These are phyloP conservation scores for Leptosomus discolor DNA, from an alignment of 2,113 vertebrate genomes.

Conservation along the genomic window DNA sequence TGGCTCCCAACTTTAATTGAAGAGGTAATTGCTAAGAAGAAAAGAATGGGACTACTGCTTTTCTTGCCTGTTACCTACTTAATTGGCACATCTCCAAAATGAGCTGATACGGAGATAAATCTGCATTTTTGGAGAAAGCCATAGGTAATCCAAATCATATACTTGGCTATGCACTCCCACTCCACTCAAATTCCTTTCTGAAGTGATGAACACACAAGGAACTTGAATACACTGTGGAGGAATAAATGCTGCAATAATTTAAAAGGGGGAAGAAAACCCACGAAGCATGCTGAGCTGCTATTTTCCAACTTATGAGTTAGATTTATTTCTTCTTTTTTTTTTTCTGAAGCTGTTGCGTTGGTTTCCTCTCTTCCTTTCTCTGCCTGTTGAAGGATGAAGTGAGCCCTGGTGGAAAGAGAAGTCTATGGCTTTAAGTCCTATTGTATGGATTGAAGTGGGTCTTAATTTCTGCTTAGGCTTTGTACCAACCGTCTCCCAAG, in stretches of 20 bases:
- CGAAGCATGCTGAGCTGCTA: neutral
- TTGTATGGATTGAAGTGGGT: neutral
- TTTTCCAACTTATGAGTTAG: neutral
- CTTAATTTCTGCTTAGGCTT: neutral
- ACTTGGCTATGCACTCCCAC: constrained; percentile 10
- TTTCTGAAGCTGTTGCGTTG: neutral
- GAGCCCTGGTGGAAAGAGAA: neutral
- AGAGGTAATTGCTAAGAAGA: neutral
- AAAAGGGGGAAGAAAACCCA: constrained; percentile 28
- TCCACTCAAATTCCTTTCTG: constrained; percentile 25
- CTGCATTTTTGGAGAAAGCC: constrained; percentile 9
- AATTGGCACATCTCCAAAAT: neutral
- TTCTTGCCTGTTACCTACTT: neutral
- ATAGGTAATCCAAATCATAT: neutral
- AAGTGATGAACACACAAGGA: constrained; percentile 6
- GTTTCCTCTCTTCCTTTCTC: neutral
- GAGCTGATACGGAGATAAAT: neutral
- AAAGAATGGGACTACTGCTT: neutral
- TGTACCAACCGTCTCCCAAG: neutral
- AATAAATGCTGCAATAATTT: constrained; percentile 30
- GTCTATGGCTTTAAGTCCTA: neutral
- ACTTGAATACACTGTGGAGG: constrained; percentile 3
- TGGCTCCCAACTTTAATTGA: neutral
- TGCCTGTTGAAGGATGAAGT: neutral
- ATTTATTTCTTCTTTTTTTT: neutral